A percentile compares a stretch with the other conserved stretches of the same genome.
Evolutionary conservation across 1,140 invertebrate species (phyloP).

Genomic region (Meloidogyne exigua): DNA sequence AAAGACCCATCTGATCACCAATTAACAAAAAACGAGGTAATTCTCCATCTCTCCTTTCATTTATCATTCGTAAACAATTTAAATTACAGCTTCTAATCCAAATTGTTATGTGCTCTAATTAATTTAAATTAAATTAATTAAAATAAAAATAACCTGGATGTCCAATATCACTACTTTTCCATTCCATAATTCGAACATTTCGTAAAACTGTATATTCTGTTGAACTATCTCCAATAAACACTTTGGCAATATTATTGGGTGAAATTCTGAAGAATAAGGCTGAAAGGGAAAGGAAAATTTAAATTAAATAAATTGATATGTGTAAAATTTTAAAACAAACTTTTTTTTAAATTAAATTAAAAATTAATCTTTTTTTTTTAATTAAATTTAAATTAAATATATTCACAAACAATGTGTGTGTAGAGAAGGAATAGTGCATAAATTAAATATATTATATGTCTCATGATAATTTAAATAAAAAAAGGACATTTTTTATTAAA

Average conservation of each 20-base stretch:
- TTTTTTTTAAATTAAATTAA: too few relatives aligned
- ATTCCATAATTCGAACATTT: constrained; percentile 17
- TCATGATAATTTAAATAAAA: not conserved
- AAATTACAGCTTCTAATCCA: constrained; percentile 45
- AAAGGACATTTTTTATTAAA: not conserved
- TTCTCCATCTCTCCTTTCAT: constrained; percentile 15
- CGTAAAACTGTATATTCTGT: constrained; percentile 21
- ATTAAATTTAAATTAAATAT: too few relatives aligned
- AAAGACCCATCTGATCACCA: constrained; percentile 35
- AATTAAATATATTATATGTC: not conserved
- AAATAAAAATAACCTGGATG: not conserved
- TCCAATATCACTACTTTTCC: constrained; percentile 11
- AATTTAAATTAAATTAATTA: constrained; percentile 22
- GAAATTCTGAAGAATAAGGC: constrained; percentile 15
- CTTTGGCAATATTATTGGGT: not conserved
- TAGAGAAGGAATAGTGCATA: too few relatives aligned
- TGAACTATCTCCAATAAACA: not conserved
- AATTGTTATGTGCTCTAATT: constrained; percentile 41
- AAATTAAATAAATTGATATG: too few relatives aligned
- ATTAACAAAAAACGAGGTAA: constrained; percentile 48
- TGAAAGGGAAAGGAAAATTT: not conserved
- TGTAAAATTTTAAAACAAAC: too few relatives aligned
- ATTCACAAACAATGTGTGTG: too few relatives aligned
- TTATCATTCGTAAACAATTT: constrained; percentile 35
- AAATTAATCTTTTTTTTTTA: too few relatives aligned